Base-by-base conservation (phyloP, 2,888 invertebrate genomes). In the Standfussiana lucernea region DNA sequence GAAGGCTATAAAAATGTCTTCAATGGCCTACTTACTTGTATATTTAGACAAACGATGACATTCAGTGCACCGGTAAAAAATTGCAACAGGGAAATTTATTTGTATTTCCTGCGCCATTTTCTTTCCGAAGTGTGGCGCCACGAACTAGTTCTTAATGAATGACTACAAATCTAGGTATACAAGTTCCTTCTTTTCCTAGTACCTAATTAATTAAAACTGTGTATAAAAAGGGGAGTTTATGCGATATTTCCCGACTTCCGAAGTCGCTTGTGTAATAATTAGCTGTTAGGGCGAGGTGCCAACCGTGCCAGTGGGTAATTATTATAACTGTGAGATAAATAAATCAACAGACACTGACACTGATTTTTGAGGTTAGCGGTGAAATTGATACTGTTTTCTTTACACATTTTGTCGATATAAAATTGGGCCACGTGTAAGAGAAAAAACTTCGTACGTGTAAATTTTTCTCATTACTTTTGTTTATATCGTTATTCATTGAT, bases 291-390 rank as follows among this genome's bases (percentile, higher is more conserved):
- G 85, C 84, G 73, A 35, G 35, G 11, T 86, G 85, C 85, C 85
- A 85, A 86, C 67, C 77, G 84, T 80, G 86, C 56, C 84, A 84
- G 40, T 75, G 35, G 75, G 75, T 81, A 78, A 84, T 84, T 77
- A 85, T 76, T 84, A 76, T 80, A 71, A 84, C 67, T 68, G 67
- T 69, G 62, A 67, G 68, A 76, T 85, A 78, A 66, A 86, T 75
- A 75, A 76, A 81, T 77, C 76, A 72, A 61, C 45, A 40, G 5
- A 82, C 42, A 56, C 35, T 62, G 77, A 65, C 86, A 74, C 66
- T 69, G 62, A 77, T 72, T 86, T 74, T 53, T 66, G 61, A 53
- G 64, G 53, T 47, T 56, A 61, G 24, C 67, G 2, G 24, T 72
- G 53, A 59, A 68, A 74, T 35, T 65, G 65, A 76, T 68, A 76